Evolutionary conservation across 2,797 vertebrate genomes (phyloP).

Genomic region (Hafferia zeledoni): DNA sequence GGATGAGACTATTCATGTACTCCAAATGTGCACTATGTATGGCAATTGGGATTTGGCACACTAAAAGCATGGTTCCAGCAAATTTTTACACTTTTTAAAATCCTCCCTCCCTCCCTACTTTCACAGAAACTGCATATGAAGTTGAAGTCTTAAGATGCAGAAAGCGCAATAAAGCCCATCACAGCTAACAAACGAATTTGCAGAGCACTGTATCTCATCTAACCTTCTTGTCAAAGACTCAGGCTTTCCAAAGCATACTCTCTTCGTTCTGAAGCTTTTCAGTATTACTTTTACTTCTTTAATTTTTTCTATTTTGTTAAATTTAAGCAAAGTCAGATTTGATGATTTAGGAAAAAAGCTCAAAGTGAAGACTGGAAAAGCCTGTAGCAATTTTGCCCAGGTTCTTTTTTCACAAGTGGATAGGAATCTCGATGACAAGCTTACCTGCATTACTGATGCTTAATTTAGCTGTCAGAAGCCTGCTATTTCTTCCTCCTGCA

Average conservation of each 20-base stretch:
- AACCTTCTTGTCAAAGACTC: background rate
- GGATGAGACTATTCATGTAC: background rate
- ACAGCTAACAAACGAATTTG: background rate
- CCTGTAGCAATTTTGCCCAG: background rate
- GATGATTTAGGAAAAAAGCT: background rate
- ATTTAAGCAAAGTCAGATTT: background rate
- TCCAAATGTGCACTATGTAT: background rate
- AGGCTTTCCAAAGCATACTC: background rate
- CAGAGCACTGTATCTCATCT: conserved; percentile 7
- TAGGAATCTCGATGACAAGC: background rate
- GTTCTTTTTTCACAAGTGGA: background rate
- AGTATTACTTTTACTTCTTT: background rate
- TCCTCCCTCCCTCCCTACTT: background rate
- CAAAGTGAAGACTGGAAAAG: background rate
- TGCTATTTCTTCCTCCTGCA: background rate
- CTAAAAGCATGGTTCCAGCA: conserved; percentile 2
- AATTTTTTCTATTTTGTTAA: background rate
- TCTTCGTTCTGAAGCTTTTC: background rate
- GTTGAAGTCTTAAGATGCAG: background rate
- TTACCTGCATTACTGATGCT: conserved; percentile 14
- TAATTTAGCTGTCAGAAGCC: conserved; percentile 23
- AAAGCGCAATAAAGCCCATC: conserved; percentile 6
- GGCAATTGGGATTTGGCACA: background rate
- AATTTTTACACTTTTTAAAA: conserved; percentile 6
- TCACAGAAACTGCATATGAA: background rate